Evolutionary conservation across 2,113 vertebrate genomes (phyloP).

Genomic region (Corynorhinus townsendii): DNA sequence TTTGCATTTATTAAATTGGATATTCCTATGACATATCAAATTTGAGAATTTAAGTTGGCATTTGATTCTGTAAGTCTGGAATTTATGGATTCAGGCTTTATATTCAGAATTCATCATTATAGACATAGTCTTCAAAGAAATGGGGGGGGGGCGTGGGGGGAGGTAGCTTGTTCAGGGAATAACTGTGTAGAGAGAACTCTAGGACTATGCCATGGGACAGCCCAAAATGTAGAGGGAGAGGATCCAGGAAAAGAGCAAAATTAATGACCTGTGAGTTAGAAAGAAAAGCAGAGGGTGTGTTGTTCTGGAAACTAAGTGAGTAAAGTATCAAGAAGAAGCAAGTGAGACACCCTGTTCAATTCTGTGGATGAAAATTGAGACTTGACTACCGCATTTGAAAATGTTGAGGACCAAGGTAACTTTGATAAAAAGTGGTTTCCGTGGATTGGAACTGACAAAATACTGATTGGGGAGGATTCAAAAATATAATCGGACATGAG

Average conservation of each 20-base stretch:
- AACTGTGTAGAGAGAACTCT: background rate
- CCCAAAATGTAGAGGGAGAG: background rate
- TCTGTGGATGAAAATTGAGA: background rate
- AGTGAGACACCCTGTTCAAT: background rate
- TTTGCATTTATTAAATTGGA: background rate
- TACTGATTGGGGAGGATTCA: background rate
- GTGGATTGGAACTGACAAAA: background rate
- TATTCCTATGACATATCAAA: background rate
- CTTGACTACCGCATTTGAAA: background rate
- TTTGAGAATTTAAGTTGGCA: background rate
- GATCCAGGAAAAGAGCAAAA: background rate
- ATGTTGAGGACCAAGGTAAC: background rate
- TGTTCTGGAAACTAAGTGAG: background rate
- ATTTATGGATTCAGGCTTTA: background rate
- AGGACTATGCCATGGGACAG: background rate
- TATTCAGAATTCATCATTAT: background rate
- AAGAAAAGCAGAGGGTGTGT: background rate
- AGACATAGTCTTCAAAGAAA: background rate
- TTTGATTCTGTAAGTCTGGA: background rate
- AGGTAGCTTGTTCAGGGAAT: background rate
- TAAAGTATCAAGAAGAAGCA: background rate
- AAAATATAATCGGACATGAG: background rate
- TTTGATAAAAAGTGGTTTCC: background rate
- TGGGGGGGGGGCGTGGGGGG: background rate
- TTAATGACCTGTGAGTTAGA: background rate